These are phyloP conservation scores for Chrysoperla carnea DNA, from an alignment of 1,140 invertebrate species.

Conservation along the genomic window DNA sequence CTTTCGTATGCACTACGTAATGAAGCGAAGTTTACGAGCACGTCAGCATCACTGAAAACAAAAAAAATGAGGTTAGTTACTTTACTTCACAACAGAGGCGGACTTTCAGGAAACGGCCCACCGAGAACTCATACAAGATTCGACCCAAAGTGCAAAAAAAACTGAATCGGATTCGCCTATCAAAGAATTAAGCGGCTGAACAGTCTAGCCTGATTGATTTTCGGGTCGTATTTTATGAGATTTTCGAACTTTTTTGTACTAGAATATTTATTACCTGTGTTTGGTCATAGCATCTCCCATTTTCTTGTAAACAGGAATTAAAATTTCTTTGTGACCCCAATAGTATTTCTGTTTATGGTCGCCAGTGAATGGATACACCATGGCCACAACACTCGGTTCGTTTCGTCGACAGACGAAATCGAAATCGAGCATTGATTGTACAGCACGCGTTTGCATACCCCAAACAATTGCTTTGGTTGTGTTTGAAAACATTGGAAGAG, in stretches of 20 bases:
- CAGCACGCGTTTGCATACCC: constrained; percentile 98
- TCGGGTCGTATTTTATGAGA: too few relatives aligned
- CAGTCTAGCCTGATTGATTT: too few relatives aligned
- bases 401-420: constrained; percentile 91
- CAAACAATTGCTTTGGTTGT: constrained; percentile 91
- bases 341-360: constrained; percentile 99
- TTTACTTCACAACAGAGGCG: too few relatives aligned
- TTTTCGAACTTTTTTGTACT: too few relatives aligned
- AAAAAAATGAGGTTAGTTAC: neutral
- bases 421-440: constrained; percentile 97
- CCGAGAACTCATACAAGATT: too few relatives aligned
- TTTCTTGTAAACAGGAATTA: constrained; percentile 92
- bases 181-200: too few relatives aligned
- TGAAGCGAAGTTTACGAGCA: constrained; percentile 98
- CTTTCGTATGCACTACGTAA: constrained; percentile 94
- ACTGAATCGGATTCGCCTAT: too few relatives aligned
- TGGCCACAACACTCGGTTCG: constrained; percentile 80
- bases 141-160: too few relatives aligned
- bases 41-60: constrained; percentile 61
- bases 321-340: constrained; percentile 97
- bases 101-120: too few relatives aligned
- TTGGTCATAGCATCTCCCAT: constrained; percentile 94
- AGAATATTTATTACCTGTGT: constrained; percentile 49
- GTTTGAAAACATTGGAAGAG: constrained; percentile 51
- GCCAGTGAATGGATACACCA: constrained; percentile 97